A percentile compares a stretch with the other conserved stretches of the same genome.
phyloP scores from a whole-genome alignment of 2,888 invertebrate species.

The Metalampra italica region DNA sequence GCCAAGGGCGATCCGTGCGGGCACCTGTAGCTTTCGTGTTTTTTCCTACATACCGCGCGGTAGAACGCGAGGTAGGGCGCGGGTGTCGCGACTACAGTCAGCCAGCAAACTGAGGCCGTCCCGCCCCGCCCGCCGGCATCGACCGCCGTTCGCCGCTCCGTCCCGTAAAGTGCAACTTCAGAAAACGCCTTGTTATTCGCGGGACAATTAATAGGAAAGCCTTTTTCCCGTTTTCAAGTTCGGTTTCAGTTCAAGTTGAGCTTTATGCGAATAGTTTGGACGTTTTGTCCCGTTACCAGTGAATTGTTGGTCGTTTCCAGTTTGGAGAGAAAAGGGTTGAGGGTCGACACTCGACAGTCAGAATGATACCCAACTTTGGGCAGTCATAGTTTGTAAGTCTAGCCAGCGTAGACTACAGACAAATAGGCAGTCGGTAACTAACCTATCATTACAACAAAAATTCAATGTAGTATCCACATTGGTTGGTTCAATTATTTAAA shows the following conservation, averaged over 20 bases:
- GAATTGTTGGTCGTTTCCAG: neutral
- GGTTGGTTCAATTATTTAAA: no score
- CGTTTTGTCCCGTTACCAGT: neutral
- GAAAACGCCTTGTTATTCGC: slow-evolving; percentile 48
- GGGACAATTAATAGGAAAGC: slow-evolving; percentile 49
- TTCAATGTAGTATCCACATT: no score
- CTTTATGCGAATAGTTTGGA: slow-evolving; percentile 2
- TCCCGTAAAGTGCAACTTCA: slow-evolving; percentile 25
- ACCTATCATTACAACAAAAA: no score
- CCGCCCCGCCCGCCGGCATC: slow-evolving; percentile 44
- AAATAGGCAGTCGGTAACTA: no score
- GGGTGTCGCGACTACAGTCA: slow-evolving; percentile 41
- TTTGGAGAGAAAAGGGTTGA: neutral
- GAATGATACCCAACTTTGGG: neutral
- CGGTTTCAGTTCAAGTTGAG: neutral
- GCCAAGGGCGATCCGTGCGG: slow-evolving; percentile 23
- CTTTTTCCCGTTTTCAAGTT: slow-evolving; percentile 34
- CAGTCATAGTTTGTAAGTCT: no score
- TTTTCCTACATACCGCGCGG: slow-evolving; percentile 19
- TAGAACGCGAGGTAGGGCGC: slow-evolving; percentile 15
- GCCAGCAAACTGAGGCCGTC: slow-evolving; percentile 44
- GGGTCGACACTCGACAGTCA: neutral
- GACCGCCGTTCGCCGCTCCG: slow-evolving; percentile 37
- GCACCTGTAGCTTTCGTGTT: slow-evolving; percentile 58
- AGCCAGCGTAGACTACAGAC: no score